Base-by-base conservation (phyloP, 2,888 invertebrate species). In the Trissolcus brochymenae region DNA sequence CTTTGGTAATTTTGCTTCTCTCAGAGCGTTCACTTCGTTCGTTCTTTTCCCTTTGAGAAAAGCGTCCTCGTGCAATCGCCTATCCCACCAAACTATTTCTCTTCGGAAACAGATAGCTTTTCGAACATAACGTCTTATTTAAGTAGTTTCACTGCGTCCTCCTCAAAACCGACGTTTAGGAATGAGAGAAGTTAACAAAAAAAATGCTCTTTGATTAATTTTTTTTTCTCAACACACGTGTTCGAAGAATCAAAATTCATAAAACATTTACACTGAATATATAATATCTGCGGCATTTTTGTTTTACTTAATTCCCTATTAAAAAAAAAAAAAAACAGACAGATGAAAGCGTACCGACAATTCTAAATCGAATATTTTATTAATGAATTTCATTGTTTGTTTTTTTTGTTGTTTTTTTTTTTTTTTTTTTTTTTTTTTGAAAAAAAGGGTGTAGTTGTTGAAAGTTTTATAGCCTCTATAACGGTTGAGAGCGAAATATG, bases 41-140 rank as follows among this genome's bases (percentile, higher is more conserved):
- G 71, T 70, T 74, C 66, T 64, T 78, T 78, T 64, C 61, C 70
- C 78, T 78, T 78, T 73, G 66, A n/a, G n/a, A 41, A 46, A 19
- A 61, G 57, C 66, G 70, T 78, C 73, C 35, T 65, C 61, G 21
- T 46, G 56, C 65, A 56, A 78, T 70, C 70, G 66, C 74, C 78
- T 66, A 59, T 70, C 49, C 76, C 76, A 67, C 68, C 74, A 67
- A 79, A 81, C 77, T 78, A 74, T 70, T 78, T 77, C 78, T 74
- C 61, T 61, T 79, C 61, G 75, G 70, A 68, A 76, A 70, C 71
- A 76, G 72, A 81, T 79, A 80, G 78, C 76, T 67, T 70, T 74
- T 51, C 76, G 62, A 73, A 71, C 61, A 62, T 55, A 76, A 74
- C 76, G 76, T 79, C 79, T 80, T 75, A 79, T 80, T 81, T 78